Percentiles rank a stretch among this genome's conserved stretches.
Conservation (phyloP, 2,113 vertebrate genomes). For the Mohoua ochrocephala region DNA sequence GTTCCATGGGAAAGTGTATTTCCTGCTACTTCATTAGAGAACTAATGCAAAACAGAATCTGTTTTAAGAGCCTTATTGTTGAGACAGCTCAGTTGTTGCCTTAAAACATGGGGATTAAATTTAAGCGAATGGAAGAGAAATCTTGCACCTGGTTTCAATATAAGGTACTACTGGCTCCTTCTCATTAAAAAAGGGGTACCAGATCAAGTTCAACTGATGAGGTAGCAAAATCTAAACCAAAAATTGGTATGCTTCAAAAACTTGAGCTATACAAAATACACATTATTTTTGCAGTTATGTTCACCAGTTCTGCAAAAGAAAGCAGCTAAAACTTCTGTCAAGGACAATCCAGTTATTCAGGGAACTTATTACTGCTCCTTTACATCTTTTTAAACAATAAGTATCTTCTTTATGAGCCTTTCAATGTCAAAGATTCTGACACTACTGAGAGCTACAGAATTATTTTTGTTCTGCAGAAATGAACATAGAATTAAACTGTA, state of each 20-base stretch:
- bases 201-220: background rate
- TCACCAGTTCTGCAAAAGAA: background rate
- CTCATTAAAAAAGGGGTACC: background rate
- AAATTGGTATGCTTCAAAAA: background rate
- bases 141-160: background rate
- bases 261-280: background rate
- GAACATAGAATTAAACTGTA: background rate
- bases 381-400: background rate
- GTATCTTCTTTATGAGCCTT: background rate
- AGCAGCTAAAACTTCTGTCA: background rate
- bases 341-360: background rate
- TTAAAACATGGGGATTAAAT: background rate
- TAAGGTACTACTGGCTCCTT: background rate
- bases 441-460: background rate
- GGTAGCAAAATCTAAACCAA: background rate
- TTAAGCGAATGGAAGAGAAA: background rate
- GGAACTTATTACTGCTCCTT: background rate
- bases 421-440: background rate
- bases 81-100: background rate
- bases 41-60: background rate
- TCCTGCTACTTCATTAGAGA: background rate
- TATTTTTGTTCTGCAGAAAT: background rate
- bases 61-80: background rate
- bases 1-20: background rate
- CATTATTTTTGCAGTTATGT: background rate